Evolutionary conservation across 2,113 vertebrate genomes (phyloP).

Genomic region (Bubalus kerabau): DNA sequence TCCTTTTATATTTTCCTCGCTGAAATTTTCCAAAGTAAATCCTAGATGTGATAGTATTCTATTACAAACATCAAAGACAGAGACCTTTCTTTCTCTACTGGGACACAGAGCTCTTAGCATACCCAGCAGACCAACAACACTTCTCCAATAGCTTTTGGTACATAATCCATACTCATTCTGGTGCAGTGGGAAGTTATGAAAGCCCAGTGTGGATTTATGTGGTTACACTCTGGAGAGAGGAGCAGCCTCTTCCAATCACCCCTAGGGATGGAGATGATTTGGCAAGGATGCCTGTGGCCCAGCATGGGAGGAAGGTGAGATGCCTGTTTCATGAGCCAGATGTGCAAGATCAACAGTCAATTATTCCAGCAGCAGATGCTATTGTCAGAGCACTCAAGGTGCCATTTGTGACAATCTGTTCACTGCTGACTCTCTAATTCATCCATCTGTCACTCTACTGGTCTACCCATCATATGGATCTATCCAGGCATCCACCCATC

Average conservation of each 20-base stretch:
- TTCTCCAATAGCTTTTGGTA: background rate
- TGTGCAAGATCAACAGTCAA: background rate
- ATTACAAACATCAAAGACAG: background rate
- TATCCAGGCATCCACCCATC: background rate
- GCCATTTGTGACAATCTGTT: background rate
- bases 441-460: background rate
- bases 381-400: background rate
- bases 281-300: background rate
- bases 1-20: background rate
- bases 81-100: background rate
- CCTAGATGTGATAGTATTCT: background rate
- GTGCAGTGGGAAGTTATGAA: background rate
- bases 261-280: background rate
- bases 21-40: background rate
- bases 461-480: background rate
- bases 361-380: background rate
- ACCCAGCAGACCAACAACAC: background rate
- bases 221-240: background rate
- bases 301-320: background rate
- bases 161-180: background rate
- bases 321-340: background rate
- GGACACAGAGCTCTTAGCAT: background rate
- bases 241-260: background rate
- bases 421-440: background rate
- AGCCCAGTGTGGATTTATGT: background rate